Base-by-base conservation (phyloP, 2,888 invertebrate species). In the Spicauda simplicius region DNA sequence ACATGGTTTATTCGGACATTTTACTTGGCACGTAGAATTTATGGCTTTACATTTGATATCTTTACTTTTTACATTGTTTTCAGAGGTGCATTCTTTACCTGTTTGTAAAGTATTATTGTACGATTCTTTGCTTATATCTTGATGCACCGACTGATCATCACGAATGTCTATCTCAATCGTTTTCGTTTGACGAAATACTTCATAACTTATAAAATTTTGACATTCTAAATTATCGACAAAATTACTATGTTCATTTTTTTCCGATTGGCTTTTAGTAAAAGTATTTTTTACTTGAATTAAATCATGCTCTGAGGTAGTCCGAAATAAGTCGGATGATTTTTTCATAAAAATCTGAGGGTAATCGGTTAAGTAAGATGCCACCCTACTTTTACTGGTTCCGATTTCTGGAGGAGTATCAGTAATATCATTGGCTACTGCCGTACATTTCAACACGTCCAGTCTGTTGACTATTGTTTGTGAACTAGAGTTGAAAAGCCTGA, bases 261-360 rank as follows among this genome's bases (percentile, higher is more conserved):
- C 45, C 18, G 37, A 20, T 48, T 65, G 54, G 16, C 48, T 60
- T 60, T 55, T 33, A 33, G 52, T 50, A 41, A 45, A 65, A 25
- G 19, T 60, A 61, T 50, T 60, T 61, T 19, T 66, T 20, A 66
- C 37, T 33, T 61, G 60, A 20, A 56, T 61, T 4, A 67, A 41
- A 20, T 61, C 66, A 41, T 67, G 60, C 14, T 67, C 66, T 37
- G 61, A 67, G 2, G 12, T 55, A 11, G 14, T 4, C 5, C 50
- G 60, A 50, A 56, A 62, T 53, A 62, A 30, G 16, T 86, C 86
- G 0, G 82, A 72, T 12, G 78, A 70, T 60, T 81, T 89, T 73
- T 86, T 91, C 81, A 83, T 86, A 75, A 92, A 92, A 78, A 91
- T 90, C 73, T 91, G 83, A 16, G 91, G 91, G 76, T 90, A 91